phyloP scores from a whole-genome alignment of 2,888 invertebrate species.

The Euplexia lucipara region DNA sequence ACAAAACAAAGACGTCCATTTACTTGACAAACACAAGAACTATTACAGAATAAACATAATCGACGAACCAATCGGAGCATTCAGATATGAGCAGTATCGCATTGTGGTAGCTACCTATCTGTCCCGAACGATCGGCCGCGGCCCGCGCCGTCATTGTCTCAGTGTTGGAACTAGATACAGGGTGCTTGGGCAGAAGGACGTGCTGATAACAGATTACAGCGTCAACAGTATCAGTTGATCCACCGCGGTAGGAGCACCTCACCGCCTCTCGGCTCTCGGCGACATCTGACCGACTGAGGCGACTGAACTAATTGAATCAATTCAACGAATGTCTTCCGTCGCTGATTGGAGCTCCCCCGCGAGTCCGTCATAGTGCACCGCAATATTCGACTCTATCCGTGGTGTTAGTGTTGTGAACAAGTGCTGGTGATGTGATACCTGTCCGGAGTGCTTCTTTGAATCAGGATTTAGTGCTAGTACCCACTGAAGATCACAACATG shows the following conservation, averaged over 20 bases:
- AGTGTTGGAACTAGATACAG: slow-evolving; percentile 71
- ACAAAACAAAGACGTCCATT: slow-evolving; percentile 79
- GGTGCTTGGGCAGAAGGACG: slow-evolving; percentile 75
- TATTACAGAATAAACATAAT: slow-evolving; percentile 80
- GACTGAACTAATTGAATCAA: slow-evolving; percentile 82
- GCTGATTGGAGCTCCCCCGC: slow-evolving; percentile 75
- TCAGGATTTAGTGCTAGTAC: slow-evolving; percentile 12
- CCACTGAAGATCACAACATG: slow-evolving; percentile 63
- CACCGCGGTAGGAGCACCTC: slow-evolving; percentile 79
- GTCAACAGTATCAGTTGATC: slow-evolving; percentile 85
- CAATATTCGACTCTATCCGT: slow-evolving; percentile 44
- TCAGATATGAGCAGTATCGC: slow-evolving; percentile 76
- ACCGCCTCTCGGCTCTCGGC: slow-evolving; percentile 61
- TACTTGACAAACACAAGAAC: slow-evolving; percentile 74
- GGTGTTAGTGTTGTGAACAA: slow-evolving; percentile 61
- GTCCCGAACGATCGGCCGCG: slow-evolving; percentile 75
- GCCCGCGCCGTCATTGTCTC: slow-evolving; percentile 80
- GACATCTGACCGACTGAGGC: slow-evolving; percentile 62
- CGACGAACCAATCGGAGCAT: slow-evolving; percentile 81
- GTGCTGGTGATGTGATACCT: slow-evolving; percentile 66
- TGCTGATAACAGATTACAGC: slow-evolving; percentile 88
- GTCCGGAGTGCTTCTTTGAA: slow-evolving; percentile 20
- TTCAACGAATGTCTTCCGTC: slow-evolving; percentile 84
- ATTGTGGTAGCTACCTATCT: slow-evolving; percentile 72
- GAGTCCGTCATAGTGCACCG: slow-evolving; percentile 51